These are phyloP conservation scores for Aelia acuminata DNA, from an alignment of 2,888 invertebrate species.

Conservation along the genomic window DNA sequence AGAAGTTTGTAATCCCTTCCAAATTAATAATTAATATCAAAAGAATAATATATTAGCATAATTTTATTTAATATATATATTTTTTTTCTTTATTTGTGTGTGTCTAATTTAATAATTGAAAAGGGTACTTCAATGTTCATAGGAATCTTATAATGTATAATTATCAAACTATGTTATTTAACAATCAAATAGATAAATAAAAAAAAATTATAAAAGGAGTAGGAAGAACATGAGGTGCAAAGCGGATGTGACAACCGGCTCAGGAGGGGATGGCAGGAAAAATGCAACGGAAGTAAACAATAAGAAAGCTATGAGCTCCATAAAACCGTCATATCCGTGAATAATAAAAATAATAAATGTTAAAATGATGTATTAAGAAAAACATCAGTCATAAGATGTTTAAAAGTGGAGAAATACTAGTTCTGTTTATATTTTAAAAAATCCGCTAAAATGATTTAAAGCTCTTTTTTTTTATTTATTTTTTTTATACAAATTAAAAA, in stretches of 20 bases:
- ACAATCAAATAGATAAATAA: not conserved
- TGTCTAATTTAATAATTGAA: not conserved
- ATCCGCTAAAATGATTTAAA: not conserved
- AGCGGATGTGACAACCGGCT: not conserved
- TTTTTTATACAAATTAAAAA: constrained; percentile 4
- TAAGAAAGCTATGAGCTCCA: not conserved
- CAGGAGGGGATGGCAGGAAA: not conserved
- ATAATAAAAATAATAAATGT: not conserved
- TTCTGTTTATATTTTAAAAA: constrained; percentile 32
- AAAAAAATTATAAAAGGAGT: not conserved
- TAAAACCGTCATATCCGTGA: not conserved
- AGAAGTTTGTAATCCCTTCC: not conserved
- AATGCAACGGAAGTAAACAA: constrained; percentile 14
- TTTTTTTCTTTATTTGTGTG: not conserved
- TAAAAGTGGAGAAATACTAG: not conserved
- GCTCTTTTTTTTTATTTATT: not conserved
- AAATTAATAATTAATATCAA: not conserved
- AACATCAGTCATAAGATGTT: not conserved
- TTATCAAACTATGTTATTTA: not conserved
- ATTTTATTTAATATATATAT: not conserved
- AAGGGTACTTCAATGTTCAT: not conserved
- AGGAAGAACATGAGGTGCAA: not conserved
- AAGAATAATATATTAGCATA: too few species aligned
- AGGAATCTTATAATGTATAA: not conserved
- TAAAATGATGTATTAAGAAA: not conserved